These are phyloP conservation scores for Gnathochromis pfefferi DNA, from an alignment of 2,113 vertebrate species.

Conservation along the genomic window DNA sequence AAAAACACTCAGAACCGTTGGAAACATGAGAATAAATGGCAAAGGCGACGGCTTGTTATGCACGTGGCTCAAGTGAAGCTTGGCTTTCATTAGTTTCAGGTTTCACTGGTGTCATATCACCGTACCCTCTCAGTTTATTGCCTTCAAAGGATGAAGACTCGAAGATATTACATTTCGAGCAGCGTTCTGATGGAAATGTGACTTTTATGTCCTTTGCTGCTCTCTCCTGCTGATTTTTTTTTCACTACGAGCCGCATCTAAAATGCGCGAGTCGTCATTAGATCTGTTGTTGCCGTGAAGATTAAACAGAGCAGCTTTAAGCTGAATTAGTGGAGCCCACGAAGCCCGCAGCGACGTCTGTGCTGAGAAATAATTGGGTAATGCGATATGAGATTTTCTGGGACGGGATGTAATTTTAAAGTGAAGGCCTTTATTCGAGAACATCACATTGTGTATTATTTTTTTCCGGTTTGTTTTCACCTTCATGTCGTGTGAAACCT, in stretches of 20 bases:
- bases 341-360: not conserved
- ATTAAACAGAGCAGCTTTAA: not conserved
- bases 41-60: rapidly evolving
- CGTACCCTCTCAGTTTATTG: not conserved
- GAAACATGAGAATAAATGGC: not conserved
- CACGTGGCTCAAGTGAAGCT: not conserved
- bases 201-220: not conserved
- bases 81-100: not conserved
- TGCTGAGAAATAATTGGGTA: not conserved
- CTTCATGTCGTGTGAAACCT: not conserved
- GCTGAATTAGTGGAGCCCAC: not conserved
- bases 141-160: not conserved
- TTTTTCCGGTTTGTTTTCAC: not conserved
- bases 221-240: not conserved
- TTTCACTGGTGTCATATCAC: not conserved
- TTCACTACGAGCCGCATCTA: not conserved
- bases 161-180: not conserved
- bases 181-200: not conserved
- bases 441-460: not conserved
- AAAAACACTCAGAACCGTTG: not conserved
- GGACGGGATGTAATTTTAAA: not conserved
- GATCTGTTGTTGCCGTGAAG: not conserved
- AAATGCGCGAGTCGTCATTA: rapidly evolving
- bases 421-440: not conserved
- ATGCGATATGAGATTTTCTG: not conserved